phyloP scores from a whole-genome alignment of 1,140 invertebrate species.

The Aphelinus atriplicis region DNA sequence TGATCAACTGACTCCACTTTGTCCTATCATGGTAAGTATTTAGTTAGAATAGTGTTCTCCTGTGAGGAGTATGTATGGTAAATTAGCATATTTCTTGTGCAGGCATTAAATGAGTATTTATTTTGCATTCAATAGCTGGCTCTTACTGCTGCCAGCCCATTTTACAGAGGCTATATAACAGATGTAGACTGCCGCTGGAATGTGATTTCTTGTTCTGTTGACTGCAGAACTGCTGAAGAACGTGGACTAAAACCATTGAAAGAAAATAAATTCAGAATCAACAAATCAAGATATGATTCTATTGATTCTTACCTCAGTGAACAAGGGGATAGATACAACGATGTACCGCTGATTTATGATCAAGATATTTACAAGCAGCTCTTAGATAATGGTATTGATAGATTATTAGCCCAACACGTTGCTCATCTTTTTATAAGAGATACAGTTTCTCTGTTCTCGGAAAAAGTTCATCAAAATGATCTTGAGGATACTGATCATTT shows the following conservation, averaged over 20 bases:
- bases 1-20: slow-evolving; percentile 96
- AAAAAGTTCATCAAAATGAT: slow-evolving; percentile 96
- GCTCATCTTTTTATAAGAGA: slow-evolving; percentile 99
- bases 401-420: slow-evolving; percentile 91
- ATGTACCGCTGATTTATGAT: slow-evolving; percentile 90
- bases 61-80: slow-evolving; percentile 22
- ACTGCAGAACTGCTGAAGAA: slow-evolving; percentile 95
- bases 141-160: slow-evolving; percentile 94
- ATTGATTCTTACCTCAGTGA: slow-evolving; percentile 96
- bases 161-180: slow-evolving; percentile 91
- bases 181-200: slow-evolving; percentile 98
- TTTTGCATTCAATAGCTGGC: slow-evolving; percentile 77
- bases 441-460: slow-evolving; percentile 94
- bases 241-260: slow-evolving; percentile 82
- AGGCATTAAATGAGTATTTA: slow-evolving; percentile 53
- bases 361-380: slow-evolving; percentile 84
- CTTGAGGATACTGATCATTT: slow-evolving; percentile 97
- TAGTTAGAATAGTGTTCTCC: background rate
- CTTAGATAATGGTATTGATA: slow-evolving; percentile 88
- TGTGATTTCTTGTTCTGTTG: slow-evolving; percentile 93
- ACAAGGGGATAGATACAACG: slow-evolving; percentile 89
- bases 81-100: slow-evolving; percentile 45
- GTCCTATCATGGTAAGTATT: slow-evolving; percentile 91
- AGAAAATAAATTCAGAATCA: slow-evolving; percentile 85
- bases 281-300: slow-evolving; percentile 97